Evolutionary conservation across 1,140 invertebrate genomes (phyloP).

Genomic region (Drosophila trapezifrons): DNA sequence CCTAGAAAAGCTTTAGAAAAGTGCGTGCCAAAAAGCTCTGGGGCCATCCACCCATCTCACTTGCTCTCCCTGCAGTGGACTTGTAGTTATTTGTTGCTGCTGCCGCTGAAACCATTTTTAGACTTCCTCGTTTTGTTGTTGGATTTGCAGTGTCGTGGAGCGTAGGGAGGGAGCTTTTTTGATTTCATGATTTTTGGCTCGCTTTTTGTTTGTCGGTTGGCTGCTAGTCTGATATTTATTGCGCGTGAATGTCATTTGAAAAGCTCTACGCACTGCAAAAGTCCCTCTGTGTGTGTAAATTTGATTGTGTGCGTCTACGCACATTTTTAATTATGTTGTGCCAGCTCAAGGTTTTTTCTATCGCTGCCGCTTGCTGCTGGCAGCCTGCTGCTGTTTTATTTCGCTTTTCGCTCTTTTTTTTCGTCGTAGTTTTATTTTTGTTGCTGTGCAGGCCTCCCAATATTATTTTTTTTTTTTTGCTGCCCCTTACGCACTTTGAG

Average conservation of each 20-base stretch:
- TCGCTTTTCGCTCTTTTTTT: constrained; percentile 13
- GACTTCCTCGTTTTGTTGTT: constrained; percentile 64
- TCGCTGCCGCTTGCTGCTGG: constrained; percentile 34
- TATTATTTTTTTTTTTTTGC: constrained; percentile 11
- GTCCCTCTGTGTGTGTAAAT: constrained; percentile 21
- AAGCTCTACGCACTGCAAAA: constrained; percentile 74
- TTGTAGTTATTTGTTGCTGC: constrained; percentile 29
- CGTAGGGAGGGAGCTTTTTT: constrained; percentile 62
- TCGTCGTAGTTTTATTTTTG: constrained; percentile 52
- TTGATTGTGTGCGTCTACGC: constrained; percentile 62
- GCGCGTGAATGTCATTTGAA: constrained; percentile 82
- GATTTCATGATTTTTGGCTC: constrained; percentile 32
- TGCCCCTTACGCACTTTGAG: constrained; percentile 63
- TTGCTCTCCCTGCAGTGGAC: constrained; percentile 23
- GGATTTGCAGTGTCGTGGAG: constrained; percentile 63
- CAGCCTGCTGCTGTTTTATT: constrained; percentile 39
- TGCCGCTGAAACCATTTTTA: constrained; percentile 65
- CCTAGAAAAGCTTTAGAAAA: constrained; percentile 29
- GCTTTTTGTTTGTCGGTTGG: constrained; percentile 15
- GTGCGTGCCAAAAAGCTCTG: constrained; percentile 38
- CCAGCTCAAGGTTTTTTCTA: constrained; percentile 80
- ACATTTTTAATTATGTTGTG: constrained; percentile 83
- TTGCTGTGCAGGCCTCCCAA: constrained; percentile 71
- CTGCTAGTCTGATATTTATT: constrained; percentile 65
- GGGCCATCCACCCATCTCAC: constrained; percentile 10